These are phyloP conservation scores for Gymnoscelis rufifasciata DNA, from an alignment of 2,888 invertebrate genomes.

Conservation along the genomic window DNA sequence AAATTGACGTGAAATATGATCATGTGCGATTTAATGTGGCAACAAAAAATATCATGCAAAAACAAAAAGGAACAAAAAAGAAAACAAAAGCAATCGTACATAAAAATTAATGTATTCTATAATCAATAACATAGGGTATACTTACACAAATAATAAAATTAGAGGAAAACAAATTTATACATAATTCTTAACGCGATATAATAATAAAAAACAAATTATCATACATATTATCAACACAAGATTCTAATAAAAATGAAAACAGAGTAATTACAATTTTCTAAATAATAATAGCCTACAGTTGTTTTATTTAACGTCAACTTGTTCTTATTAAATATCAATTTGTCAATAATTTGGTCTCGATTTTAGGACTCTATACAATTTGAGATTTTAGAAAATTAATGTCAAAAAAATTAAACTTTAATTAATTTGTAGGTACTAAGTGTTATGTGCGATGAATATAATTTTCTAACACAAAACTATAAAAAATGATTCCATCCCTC, in stretches of 20 bases:
- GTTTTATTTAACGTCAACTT: slow-evolving; percentile 47
- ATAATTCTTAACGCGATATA: slow-evolving; percentile 74
- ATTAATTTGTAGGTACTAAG: slow-evolving; percentile 13
- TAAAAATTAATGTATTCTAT: slow-evolving; percentile 79
- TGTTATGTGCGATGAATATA: slow-evolving; percentile 21
- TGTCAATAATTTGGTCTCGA: slow-evolving; percentile 67
- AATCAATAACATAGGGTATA: slow-evolving; percentile 77
- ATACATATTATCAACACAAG: slow-evolving; percentile 74
- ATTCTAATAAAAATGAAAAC: slow-evolving; percentile 64
- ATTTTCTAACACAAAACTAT: slow-evolving; percentile 19
- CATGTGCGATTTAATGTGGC: too few species aligned
- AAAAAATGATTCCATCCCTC: slow-evolving; percentile 14
- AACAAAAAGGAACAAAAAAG: slow-evolving; percentile 50
- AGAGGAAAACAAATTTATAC: slow-evolving; percentile 77
- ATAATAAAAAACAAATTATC: slow-evolving; percentile 65
- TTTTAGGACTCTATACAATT: slow-evolving; percentile 49
- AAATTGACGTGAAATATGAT: too few species aligned
- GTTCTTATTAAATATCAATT: slow-evolving; percentile 44
- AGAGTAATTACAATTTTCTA: slow-evolving; percentile 74
- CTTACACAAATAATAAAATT: slow-evolving; percentile 78
- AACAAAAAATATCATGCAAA: slow-evolving; percentile 18
- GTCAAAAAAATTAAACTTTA: slow-evolving; percentile 12
- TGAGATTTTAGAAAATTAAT: slow-evolving; percentile 24
- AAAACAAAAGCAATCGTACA: slow-evolving; percentile 68
- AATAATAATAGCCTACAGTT: slow-evolving; percentile 52